A percentile compares a stretch with the other conserved stretches of the same genome.
Evolutionary conservation across 2,797 vertebrate genomes (phyloP).

Genomic region (Psittacula derbiana): DNA sequence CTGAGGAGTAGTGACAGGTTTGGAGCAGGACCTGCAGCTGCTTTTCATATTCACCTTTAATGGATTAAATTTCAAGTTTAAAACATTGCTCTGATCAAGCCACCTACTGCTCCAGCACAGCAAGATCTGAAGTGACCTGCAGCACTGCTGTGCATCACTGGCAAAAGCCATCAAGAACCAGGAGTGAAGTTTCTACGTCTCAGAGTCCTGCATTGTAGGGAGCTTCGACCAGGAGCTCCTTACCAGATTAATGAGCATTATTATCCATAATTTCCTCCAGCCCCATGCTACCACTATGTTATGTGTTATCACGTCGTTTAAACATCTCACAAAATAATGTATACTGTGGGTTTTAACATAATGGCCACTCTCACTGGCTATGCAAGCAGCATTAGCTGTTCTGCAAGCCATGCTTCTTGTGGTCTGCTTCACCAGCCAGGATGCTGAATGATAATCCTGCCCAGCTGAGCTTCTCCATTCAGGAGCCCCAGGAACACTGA

Average conservation of each 20-base stretch:
- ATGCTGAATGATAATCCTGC: not conserved
- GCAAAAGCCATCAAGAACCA: not conserved
- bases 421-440: not conserved
- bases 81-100: not conserved
- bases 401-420: not conserved
- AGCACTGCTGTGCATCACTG: not conserved
- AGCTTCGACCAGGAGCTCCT: not conserved
- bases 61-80: not conserved
- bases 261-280: not conserved
- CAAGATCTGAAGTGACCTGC: rapidly evolving
- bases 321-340: not conserved
- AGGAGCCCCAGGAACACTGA: not conserved
- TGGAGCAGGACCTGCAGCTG: not conserved
- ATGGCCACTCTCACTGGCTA: not conserved
- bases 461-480: not conserved
- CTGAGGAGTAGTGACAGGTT: not conserved
- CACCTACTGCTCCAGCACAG: not conserved
- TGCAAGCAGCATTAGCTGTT: not conserved
- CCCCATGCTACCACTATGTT: not conserved
- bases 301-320: not conserved
- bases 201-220: not conserved
- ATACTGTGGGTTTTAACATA: not conserved
- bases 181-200: not conserved
- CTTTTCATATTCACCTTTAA: not conserved
- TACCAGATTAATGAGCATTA: not conserved